phyloP scores from a whole-genome alignment of 2,888 invertebrate genomes.

The Tipula unca region DNA sequence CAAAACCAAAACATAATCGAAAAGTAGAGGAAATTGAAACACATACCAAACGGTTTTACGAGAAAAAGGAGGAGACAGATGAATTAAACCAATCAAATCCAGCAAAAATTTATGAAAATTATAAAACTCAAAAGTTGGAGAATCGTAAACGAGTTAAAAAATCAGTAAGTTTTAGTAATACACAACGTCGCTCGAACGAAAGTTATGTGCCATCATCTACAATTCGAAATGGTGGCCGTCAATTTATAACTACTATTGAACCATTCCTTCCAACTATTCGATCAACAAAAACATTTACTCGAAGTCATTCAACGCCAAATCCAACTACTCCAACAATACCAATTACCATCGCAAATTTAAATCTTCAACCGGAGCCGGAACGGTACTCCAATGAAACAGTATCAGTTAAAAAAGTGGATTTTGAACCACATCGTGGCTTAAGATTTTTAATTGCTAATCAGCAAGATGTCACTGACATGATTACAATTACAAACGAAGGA shows the following conservation, averaged over 20 bases:
- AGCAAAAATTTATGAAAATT: not conserved
- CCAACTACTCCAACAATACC: not conserved
- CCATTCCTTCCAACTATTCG: not conserved
- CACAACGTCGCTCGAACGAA: not conserved
- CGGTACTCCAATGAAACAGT: not conserved
- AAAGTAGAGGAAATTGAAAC: not conserved
- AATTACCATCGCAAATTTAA: not conserved
- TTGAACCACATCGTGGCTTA: constrained; percentile 43
- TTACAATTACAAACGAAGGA: constrained; percentile 69
- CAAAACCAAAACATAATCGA: not conserved
- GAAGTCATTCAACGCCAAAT: not conserved
- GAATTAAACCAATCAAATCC: not conserved
- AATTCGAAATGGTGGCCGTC: not conserved
- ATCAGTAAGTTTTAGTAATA: not conserved
- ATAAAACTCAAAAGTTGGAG: not conserved
- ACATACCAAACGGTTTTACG: not conserved
- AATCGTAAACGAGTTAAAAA: not conserved
- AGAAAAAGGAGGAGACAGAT: not conserved
- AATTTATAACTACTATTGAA: not conserved
- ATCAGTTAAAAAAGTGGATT: not conserved
- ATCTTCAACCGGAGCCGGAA: not conserved
- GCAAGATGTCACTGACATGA: constrained; percentile 69
- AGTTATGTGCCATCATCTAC: not conserved
- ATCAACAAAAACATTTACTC: not conserved
- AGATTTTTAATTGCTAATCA: constrained; percentile 74